These are phyloP conservation scores for Malacoctenus gilli DNA, from an alignment of 2,797 vertebrate species.

Conservation along the genomic window DNA sequence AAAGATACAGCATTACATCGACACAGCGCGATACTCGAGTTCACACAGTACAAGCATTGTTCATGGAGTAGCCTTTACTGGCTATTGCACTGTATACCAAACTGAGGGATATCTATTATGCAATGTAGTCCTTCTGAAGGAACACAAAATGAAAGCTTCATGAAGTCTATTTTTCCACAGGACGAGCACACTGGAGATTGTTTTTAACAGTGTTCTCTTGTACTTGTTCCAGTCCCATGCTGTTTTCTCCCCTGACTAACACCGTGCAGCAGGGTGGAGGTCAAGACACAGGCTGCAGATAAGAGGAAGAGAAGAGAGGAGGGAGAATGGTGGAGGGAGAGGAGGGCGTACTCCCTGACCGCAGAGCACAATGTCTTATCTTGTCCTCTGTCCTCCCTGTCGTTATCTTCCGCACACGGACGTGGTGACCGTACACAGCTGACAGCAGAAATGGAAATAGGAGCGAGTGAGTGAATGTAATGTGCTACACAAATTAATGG, in stretches of 20 bases:
- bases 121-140: constrained; percentile 3
- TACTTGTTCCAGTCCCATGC: constrained; percentile 47
- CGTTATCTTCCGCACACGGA: constrained; percentile 64
- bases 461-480: constrained; percentile 2
- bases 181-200: constrained; percentile 17
- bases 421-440: constrained; percentile 44
- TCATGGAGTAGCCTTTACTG: background rate
- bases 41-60: background rate
- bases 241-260: constrained; percentile 54
- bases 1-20: too few relatives aligned
- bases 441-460: constrained; percentile 15
- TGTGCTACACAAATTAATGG: constrained; percentile 24
- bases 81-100: background rate
- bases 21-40: too few relatives aligned
- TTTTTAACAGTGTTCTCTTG: constrained; percentile 45
- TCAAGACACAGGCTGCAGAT: constrained; percentile 70
- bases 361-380: constrained; percentile 74
- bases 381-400: constrained; percentile 71
- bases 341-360: constrained; percentile 70
- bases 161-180: constrained; percentile 19
- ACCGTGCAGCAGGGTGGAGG: constrained; percentile 70
- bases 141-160: constrained; percentile 9
- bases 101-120: constrained; percentile 1
- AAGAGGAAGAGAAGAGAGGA: constrained; percentile 65
- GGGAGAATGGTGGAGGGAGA: constrained; percentile 50